Base-by-base conservation (phyloP, 2,888 invertebrate species). In the Lomographa bimaculata region DNA sequence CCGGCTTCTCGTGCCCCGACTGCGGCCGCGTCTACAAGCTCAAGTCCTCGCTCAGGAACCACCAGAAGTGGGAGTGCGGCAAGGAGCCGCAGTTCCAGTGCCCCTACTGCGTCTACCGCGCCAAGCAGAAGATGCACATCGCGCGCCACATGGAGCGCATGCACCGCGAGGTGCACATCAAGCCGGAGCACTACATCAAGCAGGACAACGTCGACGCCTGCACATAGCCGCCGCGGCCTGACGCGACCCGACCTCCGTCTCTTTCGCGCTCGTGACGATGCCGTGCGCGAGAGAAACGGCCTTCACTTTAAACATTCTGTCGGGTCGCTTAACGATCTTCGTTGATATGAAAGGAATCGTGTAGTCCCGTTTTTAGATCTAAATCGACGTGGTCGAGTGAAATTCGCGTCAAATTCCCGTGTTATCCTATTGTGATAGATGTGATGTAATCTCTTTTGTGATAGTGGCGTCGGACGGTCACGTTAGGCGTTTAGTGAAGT, bases 11-110 rank as follows among this genome's bases (percentile, higher is more conserved):
- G 42, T 95, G 95, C 80, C 92, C 94, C 36, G 94, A 94, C 65
- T 96, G 96, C 82, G 95, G 95, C 46, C 91, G 96, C 55, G 93
- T 94, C 50, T 96, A 96, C 87, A 96, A 96, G 79, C 91, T 96
- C 57, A 96, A 96, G 84, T 95, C 95, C 58, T 96, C 96, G 44
- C 85, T 95, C 64, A 91, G 95, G 47, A 95, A 95, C 78, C 95
- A 95, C 73, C 94, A 94, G 89, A 95, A 95, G 79, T 95, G 95
- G 95, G 95, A 95, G 81, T 95, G 95, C 79, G 94, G 95, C 68
- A 95, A 95, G 77, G 95, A 95, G 79, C 95, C 95, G 8, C 94
- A 94, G 79, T 95, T 95, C 78, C 93, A 93, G 71, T 96, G 96
- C 76, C 93, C 94, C 9, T 94, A 93, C 82, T 95, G 95, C 82